Base-by-base conservation (phyloP, 2,888 invertebrate genomes). In the Germaria angustata region DNA sequence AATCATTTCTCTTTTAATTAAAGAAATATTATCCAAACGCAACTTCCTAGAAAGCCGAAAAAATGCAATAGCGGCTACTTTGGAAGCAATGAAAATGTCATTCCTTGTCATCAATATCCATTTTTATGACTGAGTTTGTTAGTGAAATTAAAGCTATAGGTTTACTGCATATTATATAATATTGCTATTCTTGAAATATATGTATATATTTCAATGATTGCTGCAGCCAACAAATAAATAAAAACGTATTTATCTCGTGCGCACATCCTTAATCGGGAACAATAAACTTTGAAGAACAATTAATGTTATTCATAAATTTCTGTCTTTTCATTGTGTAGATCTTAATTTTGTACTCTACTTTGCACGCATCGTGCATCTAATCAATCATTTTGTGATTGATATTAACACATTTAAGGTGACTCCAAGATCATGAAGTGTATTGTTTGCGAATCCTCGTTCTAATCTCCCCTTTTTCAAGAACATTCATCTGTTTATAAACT, bases 351-450 rank as follows among this genome's bases (percentile, higher is more conserved):
- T 61, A 69, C 53, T 53, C 24, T 53, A 53, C 61, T 63, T 61
- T 77, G 61, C 28, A 46, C 34, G 20, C 61, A 66, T 73, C 59
- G 17, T 53, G 53, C 28, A 61, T 80, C 66, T 75, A 79, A 82
- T 82, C 79, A 82, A 82, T 82, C 82, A 82, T 82, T 59, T 66
- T 76, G 51, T 82, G 82, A 82, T 82, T 82, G 75, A 82, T 82
- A 82, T 82, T 82, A 79, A 82, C 82, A 82, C 82, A 79, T 82
- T 82, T 79, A 65, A 44, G 66, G 61, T 61, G 28, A 32, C 39
- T 55, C 1, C n/a, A 65, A 46, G 44, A 51, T 57, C 61, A 36
- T 32, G 6, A 17, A 41, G 51, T 15, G 36, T 73, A 15, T 66
- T 44, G 57, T 46, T n/a, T 66, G 1, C n/a, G 15, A 41, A 57